A percentile compares a stretch with the other conserved stretches of the same genome.
These are phyloP conservation scores for Tor tambroides DNA, from an alignment of 2,113 vertebrate species.

Conservation along the genomic window DNA sequence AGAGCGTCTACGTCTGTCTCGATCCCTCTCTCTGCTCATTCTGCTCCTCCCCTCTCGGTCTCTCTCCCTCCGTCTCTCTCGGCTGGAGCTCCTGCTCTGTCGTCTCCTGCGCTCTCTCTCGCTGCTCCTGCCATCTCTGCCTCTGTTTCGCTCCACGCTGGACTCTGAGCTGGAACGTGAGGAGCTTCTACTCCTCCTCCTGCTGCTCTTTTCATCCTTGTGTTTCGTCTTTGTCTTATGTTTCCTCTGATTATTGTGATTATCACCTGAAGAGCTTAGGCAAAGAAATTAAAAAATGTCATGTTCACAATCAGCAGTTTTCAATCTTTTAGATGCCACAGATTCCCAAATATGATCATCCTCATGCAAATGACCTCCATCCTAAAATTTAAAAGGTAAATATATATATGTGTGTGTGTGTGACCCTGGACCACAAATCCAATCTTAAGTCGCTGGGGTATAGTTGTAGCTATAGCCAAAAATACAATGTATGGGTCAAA, in stretches of 20 bases:
- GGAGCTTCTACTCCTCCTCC: conserved; percentile 58
- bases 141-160: conserved; percentile 24
- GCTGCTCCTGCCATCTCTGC: conserved; percentile 49
- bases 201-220: conserved; percentile 49
- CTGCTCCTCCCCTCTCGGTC: conserved; percentile 61
- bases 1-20: conserved; percentile 65
- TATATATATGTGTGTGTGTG: too few relatives aligned
- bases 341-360: background rate
- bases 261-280: conserved; percentile 71
- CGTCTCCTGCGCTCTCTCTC: conserved; percentile 62
- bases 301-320: background rate
- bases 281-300: background rate
- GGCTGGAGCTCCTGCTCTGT: conserved; percentile 56
- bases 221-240: conserved; percentile 49
- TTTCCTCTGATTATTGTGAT: conserved; percentile 56
- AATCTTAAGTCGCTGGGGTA: too few relatives aligned
- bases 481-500: too few relatives aligned
- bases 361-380: background rate
- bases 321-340: background rate
- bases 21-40: conserved; percentile 60
- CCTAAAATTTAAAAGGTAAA: background rate
- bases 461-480: too few relatives aligned
- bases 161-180: conserved; percentile 61
- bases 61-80: conserved; percentile 41
- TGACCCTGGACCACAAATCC: too few relatives aligned